Evolutionary conservation across 1,140 invertebrate species (phyloP), one percentile per base, ranked within the genome.

Genomic region (Laupala kohalensis): DNA sequence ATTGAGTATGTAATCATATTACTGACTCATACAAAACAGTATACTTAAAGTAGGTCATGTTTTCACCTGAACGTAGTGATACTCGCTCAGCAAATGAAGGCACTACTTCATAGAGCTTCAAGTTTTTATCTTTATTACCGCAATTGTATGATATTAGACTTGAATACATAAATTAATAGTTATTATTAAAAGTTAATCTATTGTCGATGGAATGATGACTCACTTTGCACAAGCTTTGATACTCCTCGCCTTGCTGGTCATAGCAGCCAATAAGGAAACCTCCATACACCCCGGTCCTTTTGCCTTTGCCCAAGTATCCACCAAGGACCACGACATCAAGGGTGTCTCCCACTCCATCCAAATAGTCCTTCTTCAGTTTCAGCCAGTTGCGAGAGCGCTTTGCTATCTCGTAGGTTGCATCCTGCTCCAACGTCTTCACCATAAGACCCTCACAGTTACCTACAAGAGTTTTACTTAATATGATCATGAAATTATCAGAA

Each of bases 361-460:
- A 82, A 83, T 99, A 98, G 85, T 98, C 96, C 80, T 99, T 99
- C 80, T 99, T 99, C 65, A 99, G 79, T 86, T 99, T 99, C 3
- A 98, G 82, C 97, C 97, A 99, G 81, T 98, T 99, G 73, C 92
- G 88, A 0, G 96, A 99, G 64, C 98, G 83, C 79, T 97, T 96
- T 0, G 97, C 96, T 76, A 99, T 98, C 85, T 99, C 97, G 82
- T 99, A 99, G 0, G 93, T 94, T 0, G 97, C 94, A 77, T 97
- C 91, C 72, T 90, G 87, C 76, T 94, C 89, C 37, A 99, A 81
- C 0, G 96, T 96, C 83, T 99, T 99, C 0, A 99, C 93, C 97
- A 99, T 99, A 9, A 99, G 83, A 13, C 98, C 97, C 84, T 99
- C 98, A 81, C 97, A 99, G 78, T 97, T 97, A 30, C 92, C 90